Base-by-base conservation (phyloP, 2,888 invertebrate species). In the Diplolepis rosae region DNA sequence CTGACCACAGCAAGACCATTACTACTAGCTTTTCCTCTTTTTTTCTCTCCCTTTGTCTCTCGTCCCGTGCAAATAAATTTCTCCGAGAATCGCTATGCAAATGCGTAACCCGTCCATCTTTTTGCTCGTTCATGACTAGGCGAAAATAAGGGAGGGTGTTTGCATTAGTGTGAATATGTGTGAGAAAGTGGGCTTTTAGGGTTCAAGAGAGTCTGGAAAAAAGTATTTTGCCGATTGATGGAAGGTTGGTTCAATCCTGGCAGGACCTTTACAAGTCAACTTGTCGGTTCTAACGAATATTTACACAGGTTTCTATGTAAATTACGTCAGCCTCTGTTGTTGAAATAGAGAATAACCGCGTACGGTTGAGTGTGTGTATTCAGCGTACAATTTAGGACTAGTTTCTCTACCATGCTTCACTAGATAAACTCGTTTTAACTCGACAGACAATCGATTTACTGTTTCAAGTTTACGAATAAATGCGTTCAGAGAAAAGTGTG, bases 311-410 rank as follows among this genome's bases (percentile, higher is more conserved):
- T 61, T 35, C 35, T 61, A 61, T 39, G 61, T 61, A 61, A 35
- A 61, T 61, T 61, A 24, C 39, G 35, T 24, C 24, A 61, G 61
- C 22, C 35, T 61, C 24, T 61, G 61, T 61, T 61, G 61, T 61
- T 61, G 22, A 39, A 35, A 35, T 5, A 15, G 35, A 39, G 39
- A 61, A 61, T 61, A 61, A 61, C 61, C 61, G 39, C 24, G 39
- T 61, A 61, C 61, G n/a, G 13, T 39, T 7, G n/a, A 24, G 35
- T n/a, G 35, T 61, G 39, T 61, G 24, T 39, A 61, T 61, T 39
- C 61, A 61, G 22, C 22, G 39, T 39, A 61, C 61, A 61, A 61
- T 61, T 61, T 61, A 61, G 61, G 39, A 61, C 61, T 22, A 61
- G 61, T 61, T 61, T 61, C 61, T 61, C 61, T 13, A n/a, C 24